Base-by-base conservation (phyloP, 2,888 invertebrate genomes). In the Alviniconcha strummeri region DNA sequence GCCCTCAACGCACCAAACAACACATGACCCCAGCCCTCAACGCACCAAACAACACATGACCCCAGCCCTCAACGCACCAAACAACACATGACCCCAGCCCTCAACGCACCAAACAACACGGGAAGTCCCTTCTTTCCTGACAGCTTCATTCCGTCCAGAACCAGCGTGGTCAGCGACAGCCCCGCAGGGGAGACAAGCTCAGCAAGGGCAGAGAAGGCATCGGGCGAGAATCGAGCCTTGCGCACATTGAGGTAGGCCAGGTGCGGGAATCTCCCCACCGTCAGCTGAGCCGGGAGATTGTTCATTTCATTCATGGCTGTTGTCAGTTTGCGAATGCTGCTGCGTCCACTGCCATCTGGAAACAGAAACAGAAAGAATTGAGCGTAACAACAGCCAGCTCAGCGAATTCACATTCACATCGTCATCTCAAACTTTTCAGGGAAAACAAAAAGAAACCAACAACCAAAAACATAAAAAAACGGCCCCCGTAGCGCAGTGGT, bases 121-220 rank as follows among this genome's bases (percentile, higher is more conserved):
- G 89, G 84, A 36, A 91, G 72, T 56, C 86, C 87, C 75, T 86
- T 83, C 15, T 89, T 91, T 9, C 87, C 87, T 8, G 91, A 86
- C 52, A 92, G 83, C 80, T 91, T 92, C 55, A 91, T 83, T 5
- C 90, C 90, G 86, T 92, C 91, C 19, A 92, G 83, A 8, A 91
- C 88, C 69, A 90, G 84, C 54, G 89, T 88, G 1, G 85, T 83
- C 17, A 89, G 60, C 52, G 72, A 57, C 71, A 80, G 52, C 9
- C 55, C 76, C 17, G 17, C 69, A 11, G 77, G 75, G 15, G 80
- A 64, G 54, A 74, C 64, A 17, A 86, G 54, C 5, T 84, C 84
- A 4, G 87, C 84, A 6, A 88, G 60, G 57, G 74, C 78, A 54
- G 80, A 75, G 17, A 89, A 84, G 69, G 77, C 81, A 5, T 84